phyloP scores from a whole-genome alignment of 64 coral and sea anemone species.

The Montipora efflorescens region DNA sequence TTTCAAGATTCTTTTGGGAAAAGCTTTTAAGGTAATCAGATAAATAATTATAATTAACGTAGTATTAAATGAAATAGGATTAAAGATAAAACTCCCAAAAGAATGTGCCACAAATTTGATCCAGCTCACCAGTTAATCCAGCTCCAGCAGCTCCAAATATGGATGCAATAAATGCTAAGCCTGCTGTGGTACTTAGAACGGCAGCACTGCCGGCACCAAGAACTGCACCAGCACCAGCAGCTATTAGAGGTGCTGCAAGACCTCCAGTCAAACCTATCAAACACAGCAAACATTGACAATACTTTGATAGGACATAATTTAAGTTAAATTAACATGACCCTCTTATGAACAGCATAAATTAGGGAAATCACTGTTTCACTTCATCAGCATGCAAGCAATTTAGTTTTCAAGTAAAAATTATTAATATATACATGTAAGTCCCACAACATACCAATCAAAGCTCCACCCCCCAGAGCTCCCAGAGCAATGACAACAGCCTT shows the following conservation, averaged over 20 bases:
- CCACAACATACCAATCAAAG: slow-evolving; percentile 41
- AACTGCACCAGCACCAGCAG: slow-evolving; percentile 63
- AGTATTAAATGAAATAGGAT: too few species aligned
- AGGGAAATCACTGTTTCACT: too few species aligned
- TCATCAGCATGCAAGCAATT: background rate
- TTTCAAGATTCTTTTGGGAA: too few species aligned
- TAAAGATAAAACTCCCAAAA: too few species aligned
- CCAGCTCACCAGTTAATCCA: slow-evolving; percentile 74
- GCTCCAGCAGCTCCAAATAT: slow-evolving; percentile 91
- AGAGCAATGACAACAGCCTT: slow-evolving; percentile 63
- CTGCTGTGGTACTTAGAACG: slow-evolving; percentile 49
- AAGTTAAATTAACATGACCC: background rate
- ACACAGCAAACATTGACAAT: too few species aligned
- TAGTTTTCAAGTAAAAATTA: too few species aligned
- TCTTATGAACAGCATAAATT: too few species aligned
- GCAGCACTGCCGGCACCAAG: slow-evolving; percentile 64
- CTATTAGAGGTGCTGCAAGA: slow-evolving; percentile 76
- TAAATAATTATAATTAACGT: too few species aligned
- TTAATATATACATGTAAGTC: too few species aligned
- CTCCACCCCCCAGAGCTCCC: slow-evolving; percentile 70
- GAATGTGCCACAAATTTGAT: too few species aligned
- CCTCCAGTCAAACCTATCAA: slow-evolving; percentile 62
- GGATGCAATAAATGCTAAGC: slow-evolving; percentile 76
- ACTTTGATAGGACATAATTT: too few species aligned
- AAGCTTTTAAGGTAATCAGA: too few species aligned